Evolutionary conservation across 1,140 invertebrate species (phyloP).

Genomic region (Lepidurus apus): DNA sequence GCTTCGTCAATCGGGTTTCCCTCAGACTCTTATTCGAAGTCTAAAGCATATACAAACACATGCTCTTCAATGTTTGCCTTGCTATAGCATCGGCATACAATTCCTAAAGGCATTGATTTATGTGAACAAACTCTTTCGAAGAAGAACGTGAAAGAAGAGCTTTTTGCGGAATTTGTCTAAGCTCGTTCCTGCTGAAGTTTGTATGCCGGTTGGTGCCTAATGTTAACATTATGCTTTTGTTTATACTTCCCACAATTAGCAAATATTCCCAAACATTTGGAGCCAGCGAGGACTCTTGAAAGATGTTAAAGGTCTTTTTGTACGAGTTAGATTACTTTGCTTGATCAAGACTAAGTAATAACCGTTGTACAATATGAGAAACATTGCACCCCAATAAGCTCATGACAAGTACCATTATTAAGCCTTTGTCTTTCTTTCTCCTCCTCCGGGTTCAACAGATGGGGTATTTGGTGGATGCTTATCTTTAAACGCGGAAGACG

Average conservation of each 20-base stretch:
- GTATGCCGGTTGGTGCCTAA: too few species aligned
- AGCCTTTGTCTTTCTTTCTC: constrained; percentile 32
- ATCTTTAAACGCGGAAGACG: constrained; percentile 52
- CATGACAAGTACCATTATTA: neutral
- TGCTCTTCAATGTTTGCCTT: neutral
- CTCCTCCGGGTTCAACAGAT: constrained; percentile 53
- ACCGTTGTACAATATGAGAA: too few species aligned
- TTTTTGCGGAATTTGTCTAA: neutral
- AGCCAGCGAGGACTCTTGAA: too few species aligned
- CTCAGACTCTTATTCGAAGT: neutral
- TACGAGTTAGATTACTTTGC: too few species aligned
- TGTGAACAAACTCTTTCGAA: neutral
- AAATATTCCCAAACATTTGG: too few species aligned
- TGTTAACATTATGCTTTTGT: too few species aligned
- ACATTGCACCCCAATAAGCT: neutral
- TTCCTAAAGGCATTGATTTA: neutral
- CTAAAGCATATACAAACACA: constrained; percentile 11
- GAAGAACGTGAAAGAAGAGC: neutral
- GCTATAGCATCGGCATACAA: neutral
- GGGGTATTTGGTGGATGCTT: constrained; percentile 75
- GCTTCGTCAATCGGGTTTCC: neutral
- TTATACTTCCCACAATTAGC: too few species aligned
- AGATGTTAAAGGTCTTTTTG: too few species aligned
- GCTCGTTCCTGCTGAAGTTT: neutral
- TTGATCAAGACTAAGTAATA: too few species aligned